Percentiles rank a stretch among this genome's conserved stretches.
Evolutionary conservation across 2,888 invertebrate species (phyloP).

Genomic region (Plebejus anna): DNA sequence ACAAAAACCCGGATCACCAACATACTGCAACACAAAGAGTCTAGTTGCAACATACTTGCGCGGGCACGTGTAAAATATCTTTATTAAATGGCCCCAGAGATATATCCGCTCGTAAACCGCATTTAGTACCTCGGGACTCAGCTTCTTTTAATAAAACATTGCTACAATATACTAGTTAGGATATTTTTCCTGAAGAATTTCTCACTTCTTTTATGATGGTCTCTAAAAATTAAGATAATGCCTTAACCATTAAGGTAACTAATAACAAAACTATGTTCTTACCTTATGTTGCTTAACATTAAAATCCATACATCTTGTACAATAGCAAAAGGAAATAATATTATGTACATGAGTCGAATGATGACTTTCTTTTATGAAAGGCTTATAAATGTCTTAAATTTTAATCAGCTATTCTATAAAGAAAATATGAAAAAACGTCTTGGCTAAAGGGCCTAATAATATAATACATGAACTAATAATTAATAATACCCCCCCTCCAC

Average conservation of each 20-base stretch:
- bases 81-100: slow-evolving; percentile 43
- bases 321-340: no score
- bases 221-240: neutral
- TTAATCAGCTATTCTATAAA: no score
- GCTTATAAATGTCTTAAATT: no score
- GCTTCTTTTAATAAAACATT: slow-evolving; percentile 29
- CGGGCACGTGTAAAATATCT: slow-evolving; percentile 48
- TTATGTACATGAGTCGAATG: no score
- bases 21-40: slow-evolving; percentile 20
- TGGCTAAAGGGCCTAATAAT: no score
- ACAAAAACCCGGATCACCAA: neutral
- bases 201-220: neutral
- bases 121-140: neutral
- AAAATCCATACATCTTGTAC: no score
- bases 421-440: no score
- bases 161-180: slow-evolving; percentile 3
- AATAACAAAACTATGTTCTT: no score
- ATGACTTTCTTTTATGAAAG: no score
- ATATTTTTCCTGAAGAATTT: neutral
- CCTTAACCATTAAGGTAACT: neutral
- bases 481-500: no score
- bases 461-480: no score
- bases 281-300: no score
- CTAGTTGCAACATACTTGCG: slow-evolving; percentile 32
- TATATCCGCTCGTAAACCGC: slow-evolving; percentile 6